A percentile compares a stretch with the other conserved stretches of the same genome.
These are phyloP conservation scores for Cataglyphis albicans DNA, from an alignment of 2,888 invertebrate species.

Conservation along the genomic window DNA sequence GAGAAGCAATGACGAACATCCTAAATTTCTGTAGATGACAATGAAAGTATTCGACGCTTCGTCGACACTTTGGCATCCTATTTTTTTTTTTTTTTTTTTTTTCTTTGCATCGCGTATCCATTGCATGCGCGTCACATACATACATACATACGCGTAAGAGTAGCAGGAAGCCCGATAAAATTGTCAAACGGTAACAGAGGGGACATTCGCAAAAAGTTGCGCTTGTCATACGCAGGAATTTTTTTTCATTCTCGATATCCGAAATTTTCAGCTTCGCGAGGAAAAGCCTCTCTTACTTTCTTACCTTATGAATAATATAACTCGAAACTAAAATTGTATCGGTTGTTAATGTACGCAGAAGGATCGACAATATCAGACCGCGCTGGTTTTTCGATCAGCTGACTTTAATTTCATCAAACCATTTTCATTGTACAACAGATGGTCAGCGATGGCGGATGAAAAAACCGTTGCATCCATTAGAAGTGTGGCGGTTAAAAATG, in stretches of 20 bases:
- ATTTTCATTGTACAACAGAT: constrained; percentile 84
- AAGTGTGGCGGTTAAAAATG: constrained; percentile 77
- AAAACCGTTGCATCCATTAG: constrained; percentile 85
- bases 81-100: constrained; percentile 5
- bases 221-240: neutral
- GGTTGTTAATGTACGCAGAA: neutral
- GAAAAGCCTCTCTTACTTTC: neutral
- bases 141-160: neutral
- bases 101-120: constrained; percentile 35
- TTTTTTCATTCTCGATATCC: neutral
- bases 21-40: constrained; percentile 63
- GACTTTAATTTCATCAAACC: constrained; percentile 85
- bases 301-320: neutral
- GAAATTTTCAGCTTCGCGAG: neutral
- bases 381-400: constrained; percentile 80
- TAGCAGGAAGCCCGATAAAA: constrained; percentile 41
- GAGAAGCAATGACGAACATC: constrained; percentile 39
- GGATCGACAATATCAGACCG: constrained; percentile 11
- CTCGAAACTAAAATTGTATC: neutral
- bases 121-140: constrained; percentile 15
- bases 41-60: constrained; percentile 35
- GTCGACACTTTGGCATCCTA: constrained; percentile 9
- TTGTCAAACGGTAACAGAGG: constrained; percentile 46
- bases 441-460: constrained; percentile 82
- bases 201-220: constrained; percentile 51